Base-by-base conservation (phyloP, 2,888 invertebrate genomes). In the Germaria angustata region DNA sequence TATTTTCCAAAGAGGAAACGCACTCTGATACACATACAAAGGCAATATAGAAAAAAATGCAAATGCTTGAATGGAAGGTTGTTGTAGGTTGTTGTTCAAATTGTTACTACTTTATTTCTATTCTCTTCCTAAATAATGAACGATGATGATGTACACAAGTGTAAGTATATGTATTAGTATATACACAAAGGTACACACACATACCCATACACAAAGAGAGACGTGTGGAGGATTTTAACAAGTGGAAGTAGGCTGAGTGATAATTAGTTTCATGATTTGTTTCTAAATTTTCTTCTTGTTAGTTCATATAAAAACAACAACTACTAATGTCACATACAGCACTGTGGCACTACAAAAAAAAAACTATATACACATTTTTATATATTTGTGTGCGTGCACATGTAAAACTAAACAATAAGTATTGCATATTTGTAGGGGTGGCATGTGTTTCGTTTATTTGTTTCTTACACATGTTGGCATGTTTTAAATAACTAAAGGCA, bases 191-290 rank as follows among this genome's bases (percentile, higher is more conserved):
- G 11, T 28, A 44, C n/a, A 20, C 15, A 46, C 53, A 15, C 39
- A 61, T 6, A 53, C 34, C 8, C 22, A 41, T 11, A 49, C 22
- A 49, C 11, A 57, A 5, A 39, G 39, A 53, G 44, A 44, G 53
- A 55, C 28, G 55, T 55, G 44, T 46, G 46, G 17, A 53, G 17
- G 13, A 63, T 69, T 53, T 24, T 59, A 53, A 66, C 36, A 36
- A 77, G 61, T 81, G 72, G 61, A 77, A 68, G 57, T 80, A 68
- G 81, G 81, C 51, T 77, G 81, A 76, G 80, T 76, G 72, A 75
- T 83, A 83, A 83, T 80, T 80, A 84, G 83, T 84, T 73, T 69
- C 68, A 69, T 78, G 83, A 80, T 77, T 80, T 80, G 83, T 80
- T 83, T 76, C 76, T 55, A 73, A 68, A 65, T 63, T 73, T 77